Evolutionary conservation across 2,797 vertebrate species (phyloP), one percentile per base, ranked within the genome.

Genomic region (Hemibagrus guttatus): DNA sequence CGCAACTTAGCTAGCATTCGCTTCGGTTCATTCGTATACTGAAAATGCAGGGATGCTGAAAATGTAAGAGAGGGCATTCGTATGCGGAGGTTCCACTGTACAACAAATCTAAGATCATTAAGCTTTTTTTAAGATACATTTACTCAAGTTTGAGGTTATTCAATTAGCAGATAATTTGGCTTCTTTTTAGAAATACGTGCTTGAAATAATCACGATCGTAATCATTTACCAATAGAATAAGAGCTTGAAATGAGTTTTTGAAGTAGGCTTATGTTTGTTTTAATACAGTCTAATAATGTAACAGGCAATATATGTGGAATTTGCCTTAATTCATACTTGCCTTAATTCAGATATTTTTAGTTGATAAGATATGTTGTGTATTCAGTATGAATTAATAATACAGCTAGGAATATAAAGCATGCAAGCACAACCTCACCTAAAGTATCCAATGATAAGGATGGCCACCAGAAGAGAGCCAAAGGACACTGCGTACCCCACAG

Each of bases 371-470:
- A 4, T 49, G 26, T 28, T 35, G 19, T 39, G 19, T 39, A 23
- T 75, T 75, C 76, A 59, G 6, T 35, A 79, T 58, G 19, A 31
- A 76, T 31, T 31, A 12, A 56, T 59, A 23, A 59, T 14, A 35
- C 52, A 21, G n/a, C 17, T 21, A 21, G 1, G 16, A 52, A 46
- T 28, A 23, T 46, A 81, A 39, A 42, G 81, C 28, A 83, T 19
- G 6, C 14, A 76, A 8, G 35, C 31, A 46, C 3, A 59, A 19
- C 42, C 86, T 88, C 14, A 97, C 97, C 96, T 96, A 92, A 98
- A 97, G 88, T 96, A 98, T 69, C 96, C 95, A 58, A 98, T 97
- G 91, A 97, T 96, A 89, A 97, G 88, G 91, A 98, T 95, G 75
- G 97, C 97, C 81, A 97, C 94, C 0, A 96, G 92, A 87, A 97